phyloP scores from a whole-genome alignment of 2,888 invertebrate species.

The Pheosia gnoma region DNA sequence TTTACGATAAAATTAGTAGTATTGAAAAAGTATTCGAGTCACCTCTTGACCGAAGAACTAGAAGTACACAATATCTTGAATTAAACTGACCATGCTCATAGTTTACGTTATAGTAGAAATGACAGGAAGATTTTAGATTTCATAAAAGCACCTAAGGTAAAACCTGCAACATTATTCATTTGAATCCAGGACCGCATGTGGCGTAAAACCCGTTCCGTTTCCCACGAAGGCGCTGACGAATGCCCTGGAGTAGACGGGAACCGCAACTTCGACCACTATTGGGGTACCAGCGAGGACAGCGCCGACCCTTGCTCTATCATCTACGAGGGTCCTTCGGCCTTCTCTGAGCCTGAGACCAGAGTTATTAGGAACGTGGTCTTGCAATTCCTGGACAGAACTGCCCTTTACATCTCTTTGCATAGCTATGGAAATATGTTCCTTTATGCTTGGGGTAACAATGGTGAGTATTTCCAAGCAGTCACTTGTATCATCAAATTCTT shows the following conservation, averaged over 20 bases:
- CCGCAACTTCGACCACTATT: conserved; percentile 89
- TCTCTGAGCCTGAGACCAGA: conserved; percentile 87
- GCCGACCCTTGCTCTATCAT: conserved; percentile 84
- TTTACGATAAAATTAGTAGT: no score
- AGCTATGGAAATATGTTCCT: conserved; percentile 88
- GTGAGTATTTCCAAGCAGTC: conserved; percentile 38
- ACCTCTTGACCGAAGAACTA: no score
- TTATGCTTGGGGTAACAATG: conserved; percentile 88
- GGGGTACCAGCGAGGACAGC: conserved; percentile 83
- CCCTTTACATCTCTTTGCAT: conserved; percentile 89
- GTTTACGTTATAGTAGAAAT: no score
- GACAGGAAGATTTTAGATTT: no score
- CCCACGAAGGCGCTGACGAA: conserved; percentile 57
- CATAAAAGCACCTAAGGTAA: no score
- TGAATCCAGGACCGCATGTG: conserved; percentile 84
- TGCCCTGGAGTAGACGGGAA: conserved; percentile 91
- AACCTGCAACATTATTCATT: no score
- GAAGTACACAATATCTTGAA: no score
- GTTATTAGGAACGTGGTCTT: conserved; percentile 85
- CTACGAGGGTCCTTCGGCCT: conserved; percentile 86
- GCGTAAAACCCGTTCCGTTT: conserved; percentile 87
- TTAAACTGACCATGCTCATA: no score
- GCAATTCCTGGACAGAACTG: conserved; percentile 72
- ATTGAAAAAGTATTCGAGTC: no score
- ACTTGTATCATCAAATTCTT: no score